A percentile compares a stretch with the other conserved stretches of the same genome.
Evolutionary conservation across 2,797 vertebrate genomes (phyloP).

Genomic region (Siniperca obscura): DNA sequence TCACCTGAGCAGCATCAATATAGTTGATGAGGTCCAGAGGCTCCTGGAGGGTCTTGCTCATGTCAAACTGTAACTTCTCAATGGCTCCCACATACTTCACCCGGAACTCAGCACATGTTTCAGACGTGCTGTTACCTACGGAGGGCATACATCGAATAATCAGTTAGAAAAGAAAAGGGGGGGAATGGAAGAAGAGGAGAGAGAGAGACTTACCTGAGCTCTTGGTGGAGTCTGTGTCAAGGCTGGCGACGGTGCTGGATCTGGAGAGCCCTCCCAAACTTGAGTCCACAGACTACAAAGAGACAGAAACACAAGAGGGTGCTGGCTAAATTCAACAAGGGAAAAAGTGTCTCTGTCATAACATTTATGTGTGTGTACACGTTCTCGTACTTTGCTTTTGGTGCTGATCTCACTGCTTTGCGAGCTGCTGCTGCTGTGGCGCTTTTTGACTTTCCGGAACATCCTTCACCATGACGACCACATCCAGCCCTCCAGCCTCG

Average conservation of each 20-base stretch:
- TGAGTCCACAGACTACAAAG: constrained; percentile 94
- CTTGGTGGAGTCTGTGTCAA: constrained; percentile 97
- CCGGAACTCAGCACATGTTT: constrained; percentile 93
- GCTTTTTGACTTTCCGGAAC: constrained; percentile 98
- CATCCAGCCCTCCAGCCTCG: constrained; percentile 64
- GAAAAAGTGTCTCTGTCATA: neutral
- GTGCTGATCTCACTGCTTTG: constrained; percentile 99
- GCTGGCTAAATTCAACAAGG: neutral
- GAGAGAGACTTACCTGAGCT: constrained; percentile 89
- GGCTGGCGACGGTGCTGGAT: constrained; percentile 97
- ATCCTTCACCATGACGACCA: constrained; percentile 89
- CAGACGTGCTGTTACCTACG: constrained; percentile 89
- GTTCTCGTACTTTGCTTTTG: constrained; percentile 94
- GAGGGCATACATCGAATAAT: constrained; percentile 3
- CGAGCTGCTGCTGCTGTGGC: constrained; percentile 99
- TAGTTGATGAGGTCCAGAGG: constrained; percentile 96
- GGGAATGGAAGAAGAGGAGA: neutral
- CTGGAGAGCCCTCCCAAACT: constrained; percentile 97
- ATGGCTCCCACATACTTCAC: constrained; percentile 96
- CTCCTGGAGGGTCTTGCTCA: constrained; percentile 91
- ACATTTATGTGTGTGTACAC: neutral
- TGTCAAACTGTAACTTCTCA: constrained; percentile 90
- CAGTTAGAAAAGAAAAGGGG: neutral
- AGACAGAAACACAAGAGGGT: constrained; percentile 4
- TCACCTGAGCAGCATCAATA: constrained; percentile 96